A percentile compares a stretch with the other conserved stretches of the same genome.
phyloP scores from a whole-genome alignment of 2,113 vertebrate genomes.

The Hyla sarda region DNA sequence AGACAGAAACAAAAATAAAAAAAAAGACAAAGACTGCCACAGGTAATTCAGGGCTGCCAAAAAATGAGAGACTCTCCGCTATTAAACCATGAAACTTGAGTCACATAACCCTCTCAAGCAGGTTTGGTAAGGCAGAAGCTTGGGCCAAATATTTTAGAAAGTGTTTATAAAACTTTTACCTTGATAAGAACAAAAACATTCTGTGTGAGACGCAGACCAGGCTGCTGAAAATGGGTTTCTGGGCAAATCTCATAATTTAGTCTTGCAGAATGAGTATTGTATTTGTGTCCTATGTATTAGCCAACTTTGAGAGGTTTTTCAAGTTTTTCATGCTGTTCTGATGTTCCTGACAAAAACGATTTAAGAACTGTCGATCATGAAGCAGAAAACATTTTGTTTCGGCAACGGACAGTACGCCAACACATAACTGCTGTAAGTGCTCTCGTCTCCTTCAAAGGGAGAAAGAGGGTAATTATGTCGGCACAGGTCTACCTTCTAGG shows the following conservation, averaged over 20 bases:
- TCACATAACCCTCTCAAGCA: too few species aligned
- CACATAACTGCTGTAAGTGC: background rate
- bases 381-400: background rate
- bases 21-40: too few species aligned
- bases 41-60: too few species aligned
- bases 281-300: background rate
- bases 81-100: too few species aligned
- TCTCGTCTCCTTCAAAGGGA: background rate
- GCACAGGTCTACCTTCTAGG: background rate
- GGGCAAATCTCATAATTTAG: background rate
- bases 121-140: too few species aligned
- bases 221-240: background rate
- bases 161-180: too few species aligned
- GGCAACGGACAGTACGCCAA: background rate
- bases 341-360: background rate
- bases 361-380: background rate
- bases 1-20: too few species aligned
- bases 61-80: too few species aligned
- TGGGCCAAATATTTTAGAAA: too few species aligned
- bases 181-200: background rate
- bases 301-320: background rate
- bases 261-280: background rate
- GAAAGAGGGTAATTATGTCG: background rate
- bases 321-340: background rate
- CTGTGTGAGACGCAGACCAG: background rate